phyloP scores from a whole-genome alignment of 2,888 invertebrate genomes.

The Drosophila planitibia region DNA sequence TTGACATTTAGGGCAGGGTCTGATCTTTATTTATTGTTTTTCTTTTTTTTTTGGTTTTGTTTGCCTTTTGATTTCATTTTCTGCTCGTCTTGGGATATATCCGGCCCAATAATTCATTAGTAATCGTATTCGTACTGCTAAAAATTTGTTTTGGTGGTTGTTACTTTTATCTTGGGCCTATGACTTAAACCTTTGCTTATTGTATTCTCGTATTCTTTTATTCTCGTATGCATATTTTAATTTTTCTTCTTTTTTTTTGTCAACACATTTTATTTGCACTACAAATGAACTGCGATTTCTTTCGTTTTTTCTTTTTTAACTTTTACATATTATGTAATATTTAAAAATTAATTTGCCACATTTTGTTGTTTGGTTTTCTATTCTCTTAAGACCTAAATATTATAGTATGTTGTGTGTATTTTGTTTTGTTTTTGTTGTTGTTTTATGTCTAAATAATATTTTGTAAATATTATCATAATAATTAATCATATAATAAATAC shows the following conservation, averaged over 20 bases:
- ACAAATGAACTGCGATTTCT: slow-evolving; percentile 64
- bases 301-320: slow-evolving; percentile 16
- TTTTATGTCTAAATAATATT: slow-evolving; percentile 65
- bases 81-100: slow-evolving; percentile 21
- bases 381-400: slow-evolving; percentile 58
- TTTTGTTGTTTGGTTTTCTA: slow-evolving; percentile 42
- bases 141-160: slow-evolving; percentile 70
- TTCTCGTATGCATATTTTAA: slow-evolving; percentile 37
- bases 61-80: slow-evolving; percentile 42
- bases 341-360: slow-evolving; percentile 80
- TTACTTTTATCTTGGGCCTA: slow-evolving; percentile 75
- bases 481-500: slow-evolving; percentile 71
- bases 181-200: slow-evolving; percentile 76
- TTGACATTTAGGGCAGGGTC: slow-evolving; percentile 30
- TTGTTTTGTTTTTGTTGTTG: slow-evolving; percentile 1
- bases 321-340: slow-evolving; percentile 34
- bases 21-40: slow-evolving; percentile 25
- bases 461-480: slow-evolving; percentile 70
- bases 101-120: slow-evolving; percentile 30
- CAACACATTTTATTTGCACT: slow-evolving; percentile 64
- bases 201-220: slow-evolving; percentile 57
- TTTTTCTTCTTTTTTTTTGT: slow-evolving; percentile 12
- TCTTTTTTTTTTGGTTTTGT: slow-evolving; percentile 9
- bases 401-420: slow-evolving; percentile 41
- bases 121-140: slow-evolving; percentile 57